These are phyloP conservation scores for Poecilia latipinna DNA, from an alignment of 2,113 vertebrate genomes.

Conservation along the genomic window DNA sequence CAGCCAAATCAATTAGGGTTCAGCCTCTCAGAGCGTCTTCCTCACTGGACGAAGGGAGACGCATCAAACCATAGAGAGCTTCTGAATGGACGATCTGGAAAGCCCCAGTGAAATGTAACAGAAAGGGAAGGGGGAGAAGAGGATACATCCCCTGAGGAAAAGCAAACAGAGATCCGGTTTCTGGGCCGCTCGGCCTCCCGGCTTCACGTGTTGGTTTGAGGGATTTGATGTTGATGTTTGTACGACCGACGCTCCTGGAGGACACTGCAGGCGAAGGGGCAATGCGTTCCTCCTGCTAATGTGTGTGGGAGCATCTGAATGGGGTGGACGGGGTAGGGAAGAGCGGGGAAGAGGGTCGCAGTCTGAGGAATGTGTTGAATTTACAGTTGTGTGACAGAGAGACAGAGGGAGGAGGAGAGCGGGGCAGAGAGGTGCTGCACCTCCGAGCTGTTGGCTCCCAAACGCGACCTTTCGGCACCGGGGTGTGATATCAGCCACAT, in stretches of 20 bases:
- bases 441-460: conserved; percentile 70
- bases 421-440: conserved; percentile 48
- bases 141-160: conserved; percentile 47
- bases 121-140: conserved; percentile 20
- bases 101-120: conserved; percentile 32
- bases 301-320: conserved; percentile 17
- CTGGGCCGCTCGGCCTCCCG: conserved; percentile 46
- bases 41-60: conserved; percentile 66
- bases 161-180: conserved; percentile 66
- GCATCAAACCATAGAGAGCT: conserved; percentile 59
- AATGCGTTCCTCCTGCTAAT: conserved; percentile 66
- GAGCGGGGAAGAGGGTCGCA: conserved; percentile 4
- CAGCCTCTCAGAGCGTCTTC: conserved; percentile 42
- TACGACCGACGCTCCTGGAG: conserved; percentile 22
- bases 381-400: conserved; percentile 60
- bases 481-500: conserved; percentile 69
- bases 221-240: conserved; percentile 36
- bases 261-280: conserved; percentile 29
- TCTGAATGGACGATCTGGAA: conserved; percentile 46
- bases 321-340: conserved; percentile 34
- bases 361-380: conserved; percentile 62
- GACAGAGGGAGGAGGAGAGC: conserved; percentile 32
- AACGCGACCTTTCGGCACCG: conserved; percentile 74
- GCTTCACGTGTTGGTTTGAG: conserved; percentile 36
- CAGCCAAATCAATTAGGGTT: conserved; percentile 64